Evolutionary conservation across 1,140 invertebrate species (phyloP).

Genomic region (Anoplophora glabripennis): DNA sequence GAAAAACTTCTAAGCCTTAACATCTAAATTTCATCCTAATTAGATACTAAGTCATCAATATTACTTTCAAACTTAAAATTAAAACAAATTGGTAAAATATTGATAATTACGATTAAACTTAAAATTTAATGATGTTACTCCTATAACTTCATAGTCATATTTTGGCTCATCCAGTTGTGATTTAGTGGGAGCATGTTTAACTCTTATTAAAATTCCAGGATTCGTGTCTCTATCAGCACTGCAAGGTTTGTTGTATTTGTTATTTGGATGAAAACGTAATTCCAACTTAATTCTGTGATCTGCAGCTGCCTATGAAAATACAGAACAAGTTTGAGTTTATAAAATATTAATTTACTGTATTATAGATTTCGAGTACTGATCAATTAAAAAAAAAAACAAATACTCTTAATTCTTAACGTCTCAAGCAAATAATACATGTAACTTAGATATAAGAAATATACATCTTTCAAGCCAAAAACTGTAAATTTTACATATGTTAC

Average conservation of each 20-base stretch:
- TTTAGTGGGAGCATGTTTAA: constrained; percentile 53
- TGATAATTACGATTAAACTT: constrained; percentile 68
- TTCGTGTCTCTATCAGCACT: constrained; percentile 66
- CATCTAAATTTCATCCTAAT: too few relatives aligned
- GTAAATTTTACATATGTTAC: background rate
- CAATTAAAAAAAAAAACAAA: too few relatives aligned
- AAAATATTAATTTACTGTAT: background rate
- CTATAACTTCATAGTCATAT: constrained; percentile 58
- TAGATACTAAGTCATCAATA: too few relatives aligned
- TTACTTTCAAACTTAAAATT: background rate
- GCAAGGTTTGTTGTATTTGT: constrained; percentile 78
- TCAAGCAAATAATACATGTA: too few relatives aligned
- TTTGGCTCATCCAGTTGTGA: constrained; percentile 20
- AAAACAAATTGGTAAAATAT: background rate
- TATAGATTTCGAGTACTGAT: too few relatives aligned
- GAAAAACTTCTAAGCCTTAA: too few relatives aligned
- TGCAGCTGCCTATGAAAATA: constrained; percentile 39
- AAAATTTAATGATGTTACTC: constrained; percentile 65
- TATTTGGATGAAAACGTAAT: constrained; percentile 77
- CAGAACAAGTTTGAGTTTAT: constrained; percentile 8
- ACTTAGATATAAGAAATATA: too few relatives aligned
- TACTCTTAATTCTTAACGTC: too few relatives aligned
- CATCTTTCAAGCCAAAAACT: background rate
- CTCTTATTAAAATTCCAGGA: constrained; percentile 70
- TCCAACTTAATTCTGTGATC: constrained; percentile 61